phyloP scores from a whole-genome alignment of 2,797 vertebrate species.

The Oophaga sylvatica region DNA sequence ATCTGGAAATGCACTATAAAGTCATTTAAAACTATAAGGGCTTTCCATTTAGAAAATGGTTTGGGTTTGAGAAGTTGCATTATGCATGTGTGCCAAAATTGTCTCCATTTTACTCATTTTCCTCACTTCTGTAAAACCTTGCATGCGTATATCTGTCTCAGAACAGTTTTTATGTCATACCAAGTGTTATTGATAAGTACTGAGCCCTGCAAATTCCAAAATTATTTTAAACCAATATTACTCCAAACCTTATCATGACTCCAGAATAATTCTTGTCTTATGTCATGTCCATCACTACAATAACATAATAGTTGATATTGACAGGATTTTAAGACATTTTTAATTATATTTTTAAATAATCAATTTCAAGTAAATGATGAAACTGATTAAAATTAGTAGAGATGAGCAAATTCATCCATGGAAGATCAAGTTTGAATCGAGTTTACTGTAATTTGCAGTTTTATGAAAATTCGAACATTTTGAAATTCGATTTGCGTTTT shows the following conservation, averaged over 20 bases:
- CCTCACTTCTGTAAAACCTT: slow-evolving; percentile 17
- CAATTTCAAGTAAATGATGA: not conserved
- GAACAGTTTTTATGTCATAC: slow-evolving; percentile 12
- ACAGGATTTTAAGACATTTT: not conserved
- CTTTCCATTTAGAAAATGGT: slow-evolving; percentile 61
- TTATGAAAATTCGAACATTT: too few relatives aligned
- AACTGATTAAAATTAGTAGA: too few relatives aligned
- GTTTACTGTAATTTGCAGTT: too few relatives aligned
- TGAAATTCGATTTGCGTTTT: too few relatives aligned
- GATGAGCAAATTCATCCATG: too few relatives aligned
- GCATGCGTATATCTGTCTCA: slow-evolving; percentile 21
- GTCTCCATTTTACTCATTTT: slow-evolving; percentile 49
- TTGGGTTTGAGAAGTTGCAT: slow-evolving; percentile 55
- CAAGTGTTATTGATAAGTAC: not conserved
- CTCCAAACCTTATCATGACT: not conserved
- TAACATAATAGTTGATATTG: not conserved
- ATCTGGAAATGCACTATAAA: slow-evolving; percentile 60
- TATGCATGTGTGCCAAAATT: slow-evolving; percentile 59
- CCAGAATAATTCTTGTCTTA: not conserved
- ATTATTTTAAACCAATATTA: not conserved
- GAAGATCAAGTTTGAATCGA: too few relatives aligned
- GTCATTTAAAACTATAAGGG: slow-evolving; percentile 56
- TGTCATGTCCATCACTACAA: not conserved
- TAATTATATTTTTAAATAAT: not conserved
- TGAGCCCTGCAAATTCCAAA: not conserved